These are phyloP conservation scores for Hemithea aestivaria DNA, from an alignment of 2,888 invertebrate genomes.

Conservation along the genomic window DNA sequence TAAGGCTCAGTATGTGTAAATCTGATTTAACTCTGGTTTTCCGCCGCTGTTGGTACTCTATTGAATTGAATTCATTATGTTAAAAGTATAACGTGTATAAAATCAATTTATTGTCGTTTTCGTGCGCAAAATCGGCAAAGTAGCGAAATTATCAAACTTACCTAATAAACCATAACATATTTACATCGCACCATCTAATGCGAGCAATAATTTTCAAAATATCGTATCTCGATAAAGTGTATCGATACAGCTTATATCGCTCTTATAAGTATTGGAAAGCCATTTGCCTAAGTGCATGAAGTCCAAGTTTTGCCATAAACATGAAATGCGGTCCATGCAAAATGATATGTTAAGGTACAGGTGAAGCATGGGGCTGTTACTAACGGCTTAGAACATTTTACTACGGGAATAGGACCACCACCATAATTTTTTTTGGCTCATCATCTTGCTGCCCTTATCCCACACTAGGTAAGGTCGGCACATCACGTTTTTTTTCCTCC, in stretches of 20 bases:
- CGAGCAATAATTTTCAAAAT: conserved; percentile 56
- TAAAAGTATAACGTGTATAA: conserved; percentile 2
- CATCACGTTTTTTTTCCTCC: too few species aligned
- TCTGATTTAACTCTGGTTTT: too few species aligned
- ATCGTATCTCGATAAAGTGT: conserved; percentile 58
- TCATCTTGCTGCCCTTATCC: too few species aligned
- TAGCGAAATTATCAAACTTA: conserved; percentile 18
- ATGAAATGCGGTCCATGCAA: conserved; percentile 71
- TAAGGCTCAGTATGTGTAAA: too few species aligned
- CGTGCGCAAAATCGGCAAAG: conserved; percentile 10
- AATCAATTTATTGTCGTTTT: conserved; percentile 7
- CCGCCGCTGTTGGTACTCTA: too few species aligned
- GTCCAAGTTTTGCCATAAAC: conserved; percentile 76
- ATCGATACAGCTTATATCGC: conserved; percentile 56
- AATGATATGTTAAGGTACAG: conserved; percentile 72
- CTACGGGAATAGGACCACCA: too few species aligned
- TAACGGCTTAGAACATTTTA: too few species aligned
- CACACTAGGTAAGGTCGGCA: too few species aligned
- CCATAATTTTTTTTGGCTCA: too few species aligned
- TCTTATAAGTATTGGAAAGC: conserved; percentile 76
- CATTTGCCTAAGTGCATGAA: conserved; percentile 77
- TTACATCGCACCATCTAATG: conserved; percentile 35
- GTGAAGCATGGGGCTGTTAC: conserved; percentile 38
- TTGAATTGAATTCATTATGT: too few species aligned
- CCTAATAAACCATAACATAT: conserved; percentile 20